Base-by-base conservation (phyloP, 1,140 invertebrate genomes). In the Kradibia gibbosae region DNA sequence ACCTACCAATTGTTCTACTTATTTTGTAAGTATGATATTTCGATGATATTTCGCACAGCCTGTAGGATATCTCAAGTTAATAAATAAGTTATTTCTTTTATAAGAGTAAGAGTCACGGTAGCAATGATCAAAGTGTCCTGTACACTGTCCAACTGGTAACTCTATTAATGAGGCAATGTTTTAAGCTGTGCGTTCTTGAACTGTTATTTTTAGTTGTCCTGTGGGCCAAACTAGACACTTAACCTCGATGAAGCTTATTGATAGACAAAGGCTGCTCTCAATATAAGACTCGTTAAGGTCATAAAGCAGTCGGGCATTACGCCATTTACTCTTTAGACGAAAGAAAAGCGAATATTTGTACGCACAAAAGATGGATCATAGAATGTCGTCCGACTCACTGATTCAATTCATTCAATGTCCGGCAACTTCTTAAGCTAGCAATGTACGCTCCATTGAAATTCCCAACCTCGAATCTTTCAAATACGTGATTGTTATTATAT, bases 281-380 rank as follows among this genome's bases (percentile, higher is more conserved):
- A 89, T 88, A 85, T 83, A 85, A 86, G 77, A 85, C 86, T 90
- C 83, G 85, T 88, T 89, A 84, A 88, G 84, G 83, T 85, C 85
- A 88, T 90, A 85, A 88, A 89, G 83, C 84, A 87, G 85, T 89
- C 88, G 85, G 86, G 86, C 86, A 85, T 87, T 86, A 87, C 87
- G 86, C 84, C 86, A 86, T 84, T 85, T 84, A 83, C 77, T 83
- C 85, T 85, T 84, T 85, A 84, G 78, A 83, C 81, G 84, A 88
- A 88, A 87, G 86, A 86, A 83, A 87, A 89, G 86, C 83, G 84
- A 89, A 89, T 90, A 89, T 90, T 89, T 89, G 88, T 86, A 90
- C 88, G 87, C 88, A 90, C 88, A 90, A 90, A 89, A 87, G 88
- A 88, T 89, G 86, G 87, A 90, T 89, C 87, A 88, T 88, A 86